A percentile compares a stretch with the other conserved stretches of the same genome.
Conservation (phyloP, 1,140 invertebrate genomes). For the Drosophila malerkotliana region DNA sequence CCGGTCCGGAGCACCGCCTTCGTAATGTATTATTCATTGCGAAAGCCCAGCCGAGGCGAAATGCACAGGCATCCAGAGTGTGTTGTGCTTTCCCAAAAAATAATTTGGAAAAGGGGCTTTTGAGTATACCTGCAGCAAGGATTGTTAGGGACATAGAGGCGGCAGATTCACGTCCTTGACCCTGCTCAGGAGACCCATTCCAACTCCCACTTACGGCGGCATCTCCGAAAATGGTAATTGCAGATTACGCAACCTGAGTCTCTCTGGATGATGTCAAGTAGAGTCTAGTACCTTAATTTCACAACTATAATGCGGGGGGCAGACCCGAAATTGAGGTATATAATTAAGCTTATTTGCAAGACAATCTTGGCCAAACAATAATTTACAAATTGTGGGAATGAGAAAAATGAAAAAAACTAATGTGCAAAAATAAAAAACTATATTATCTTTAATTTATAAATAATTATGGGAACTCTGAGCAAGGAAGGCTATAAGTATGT, state of each 20-base stretch:
- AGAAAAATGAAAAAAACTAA: not conserved
- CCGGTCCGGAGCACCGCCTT: conserved; percentile 73
- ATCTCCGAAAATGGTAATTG: conserved; percentile 60
- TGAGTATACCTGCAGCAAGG: not conserved
- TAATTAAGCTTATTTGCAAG: conserved; percentile 35
- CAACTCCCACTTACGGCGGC: conserved; percentile 62
- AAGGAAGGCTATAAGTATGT: not conserved
- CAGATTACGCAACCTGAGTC: not conserved
- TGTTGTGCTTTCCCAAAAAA: conserved; percentile 47
- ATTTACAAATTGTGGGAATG: conserved; percentile 28
- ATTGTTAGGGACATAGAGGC: not conserved
- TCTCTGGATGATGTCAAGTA: no score
- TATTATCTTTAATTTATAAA: not conserved
- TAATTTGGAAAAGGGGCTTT: not conserved
- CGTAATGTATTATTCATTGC: conserved; percentile 79
- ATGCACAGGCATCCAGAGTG: not conserved
- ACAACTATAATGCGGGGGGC: conserved; percentile 50
- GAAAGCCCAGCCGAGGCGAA: conserved; percentile 37
- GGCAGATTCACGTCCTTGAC: conserved; percentile 24
- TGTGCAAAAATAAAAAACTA: not conserved
- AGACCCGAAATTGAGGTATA: conserved; percentile 8
- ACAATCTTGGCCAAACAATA: conserved; percentile 19
- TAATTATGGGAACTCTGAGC: no score
- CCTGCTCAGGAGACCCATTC: conserved; percentile 8
- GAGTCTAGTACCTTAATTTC: conserved; percentile 49